Conservation (phyloP, 2,113 vertebrate species). For the Pardalotus punctatus region DNA sequence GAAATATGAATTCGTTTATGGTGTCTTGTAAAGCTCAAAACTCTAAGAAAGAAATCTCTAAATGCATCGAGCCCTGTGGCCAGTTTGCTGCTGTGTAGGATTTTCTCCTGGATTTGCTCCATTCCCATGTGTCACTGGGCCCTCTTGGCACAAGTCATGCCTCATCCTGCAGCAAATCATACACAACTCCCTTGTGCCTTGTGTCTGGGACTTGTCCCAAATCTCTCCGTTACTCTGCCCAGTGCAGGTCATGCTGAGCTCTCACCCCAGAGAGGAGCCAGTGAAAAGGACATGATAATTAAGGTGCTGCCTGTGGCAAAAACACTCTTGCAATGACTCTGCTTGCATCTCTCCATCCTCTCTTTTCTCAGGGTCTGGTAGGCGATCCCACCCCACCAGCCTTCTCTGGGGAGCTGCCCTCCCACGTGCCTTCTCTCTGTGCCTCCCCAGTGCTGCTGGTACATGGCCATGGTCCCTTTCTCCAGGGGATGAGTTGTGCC, state of each 20-base stretch:
- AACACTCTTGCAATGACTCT: not conserved
- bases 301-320: not conserved
- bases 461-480: not conserved
- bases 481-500: fast-evolving
- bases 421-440: fast-evolving
- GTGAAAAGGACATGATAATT: not conserved
- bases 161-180: not conserved
- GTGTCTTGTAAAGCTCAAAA: not conserved
- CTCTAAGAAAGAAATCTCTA: not conserved
- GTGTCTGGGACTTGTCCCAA: not conserved
- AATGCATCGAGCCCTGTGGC: not conserved
- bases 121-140: not conserved
- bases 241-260: not conserved
- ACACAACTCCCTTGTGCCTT: not conserved
- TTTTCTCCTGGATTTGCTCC: not conserved
- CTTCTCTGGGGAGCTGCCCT: not conserved
- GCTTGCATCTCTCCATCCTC: not conserved
- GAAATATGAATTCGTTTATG: not conserved
- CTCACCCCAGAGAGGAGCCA: fast-evolving
- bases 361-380: not conserved
- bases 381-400: not conserved
- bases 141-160: not conserved
- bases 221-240: not conserved
- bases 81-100: not conserved
- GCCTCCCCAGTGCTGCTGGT: not conserved